Base-by-base conservation (phyloP, 2,113 vertebrate genomes). In the Machaerirhynchus nigripectus region DNA sequence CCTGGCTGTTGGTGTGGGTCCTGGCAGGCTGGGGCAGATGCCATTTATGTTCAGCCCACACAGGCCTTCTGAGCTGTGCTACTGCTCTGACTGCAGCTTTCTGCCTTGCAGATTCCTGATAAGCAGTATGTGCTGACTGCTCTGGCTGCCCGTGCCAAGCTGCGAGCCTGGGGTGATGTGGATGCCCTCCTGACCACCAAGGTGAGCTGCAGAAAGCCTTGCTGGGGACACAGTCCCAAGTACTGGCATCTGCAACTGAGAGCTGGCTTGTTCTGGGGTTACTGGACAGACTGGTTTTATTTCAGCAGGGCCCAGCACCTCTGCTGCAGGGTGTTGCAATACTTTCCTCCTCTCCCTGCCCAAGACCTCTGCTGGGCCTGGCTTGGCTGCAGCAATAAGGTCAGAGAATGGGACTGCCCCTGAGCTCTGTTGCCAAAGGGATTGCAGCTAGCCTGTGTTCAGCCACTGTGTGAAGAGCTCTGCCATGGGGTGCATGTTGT, bases 121-220 rank as follows among this genome's bases (percentile, higher is more conserved):
- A 99, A 99, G 90, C 99, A 99, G 95, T 99, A 98, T 77, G 98
- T 99, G 82, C 97, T 99, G 89, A 99, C 99, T 31, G 98, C 98
- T 18, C 85, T 99, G 87, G 99, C 98, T 24, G 99, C 99, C 7
- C 98, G 99, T 40, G 99, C 99, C 12, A 99, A 99, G 95, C 98
- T 99, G 56, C 98, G 99, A 94, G 98, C 98, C 37, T 99, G 99
- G 99, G 77, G 93, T 28, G 99, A 99, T n/a, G 98, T 99, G 7
- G 99, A 99, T 74, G 98, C 98, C 69, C 97, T 99, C 68, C 99
- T 99, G 56, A 98, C 98, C 90, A 98, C 98, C 28, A 99, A 99
- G 98, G 98, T 98, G 79, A 88, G 97, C 81, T 57, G 44, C 7
- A 10, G 47, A 84, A 90, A 47, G 39, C 40, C 31, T 90, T 91